Evolutionary conservation across 2,113 vertebrate species (phyloP).

Genomic region (Platysternon megacephalum): DNA sequence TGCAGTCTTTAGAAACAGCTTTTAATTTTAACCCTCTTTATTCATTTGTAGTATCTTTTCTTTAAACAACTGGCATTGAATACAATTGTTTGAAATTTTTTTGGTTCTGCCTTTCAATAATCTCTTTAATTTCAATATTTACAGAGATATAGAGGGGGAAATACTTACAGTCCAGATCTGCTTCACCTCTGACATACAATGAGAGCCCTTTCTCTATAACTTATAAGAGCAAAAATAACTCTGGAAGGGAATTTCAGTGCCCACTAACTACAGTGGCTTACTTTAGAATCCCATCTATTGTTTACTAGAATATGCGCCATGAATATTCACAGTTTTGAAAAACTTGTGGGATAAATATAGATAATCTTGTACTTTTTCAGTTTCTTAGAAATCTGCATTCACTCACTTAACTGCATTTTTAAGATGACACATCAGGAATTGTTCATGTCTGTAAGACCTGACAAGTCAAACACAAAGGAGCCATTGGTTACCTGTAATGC

Average conservation of each 20-base stretch:
- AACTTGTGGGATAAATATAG: neutral
- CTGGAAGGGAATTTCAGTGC: neutral
- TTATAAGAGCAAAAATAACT: neutral
- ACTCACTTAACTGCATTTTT: neutral
- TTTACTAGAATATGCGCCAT: rapidly evolving
- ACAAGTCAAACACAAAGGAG: conserved; percentile 8
- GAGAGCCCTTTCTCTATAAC: neutral
- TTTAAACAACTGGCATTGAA: conserved; percentile 9
- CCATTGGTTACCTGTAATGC: neutral
- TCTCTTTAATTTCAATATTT: conserved; percentile 14
- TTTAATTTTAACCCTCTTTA: conserved; percentile 69
- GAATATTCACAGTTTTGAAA: neutral
- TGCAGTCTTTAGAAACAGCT: conserved; percentile 67
- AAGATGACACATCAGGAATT: neutral
- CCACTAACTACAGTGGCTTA: neutral
- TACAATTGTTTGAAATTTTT: neutral
- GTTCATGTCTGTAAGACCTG: neutral
- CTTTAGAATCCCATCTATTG: neutral
- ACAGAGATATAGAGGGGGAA: neutral
- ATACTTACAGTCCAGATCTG: neutral
- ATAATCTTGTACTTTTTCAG: neutral
- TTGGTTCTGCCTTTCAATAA: neutral
- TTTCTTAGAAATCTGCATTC: neutral
- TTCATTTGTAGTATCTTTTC: neutral
- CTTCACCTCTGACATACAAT: neutral